Base-by-base conservation (phyloP, 2,113 vertebrate species). In the Phaethon lepturus region DNA sequence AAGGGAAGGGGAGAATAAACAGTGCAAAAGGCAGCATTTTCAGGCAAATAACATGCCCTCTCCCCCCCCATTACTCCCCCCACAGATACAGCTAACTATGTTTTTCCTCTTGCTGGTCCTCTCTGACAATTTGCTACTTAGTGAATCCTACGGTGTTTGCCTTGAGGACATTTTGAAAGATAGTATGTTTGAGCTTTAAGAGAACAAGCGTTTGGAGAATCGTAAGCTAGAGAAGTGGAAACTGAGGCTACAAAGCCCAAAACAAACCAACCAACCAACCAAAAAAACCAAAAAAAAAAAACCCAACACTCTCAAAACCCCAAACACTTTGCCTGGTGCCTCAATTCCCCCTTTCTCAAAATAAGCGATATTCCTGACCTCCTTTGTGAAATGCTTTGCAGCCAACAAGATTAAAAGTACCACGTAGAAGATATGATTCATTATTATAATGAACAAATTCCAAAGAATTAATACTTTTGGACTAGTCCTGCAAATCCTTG, bases 221-320 rank as follows among this genome's bases (percentile, higher is more conserved):
- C 55, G 35, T 25, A 59, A 76, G 33, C 17, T 9, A 42, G 11
- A 24, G 10, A 45, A 45, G 42, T 45, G 17, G 31, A 75, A 58
- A 33, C 40, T 18, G 9, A 29, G 31, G 42, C 31, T 26, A 25
- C 6, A 9, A 31, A 45, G 26, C 35, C 22, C 35, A 35, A 29
- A 67, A 26, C 35, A 78, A 88, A 66, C 12, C 31, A 56, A 8
- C 0, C 31, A 56, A 8, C 0, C 0, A 2, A 9, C 19, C 15
- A 31, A 35, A 52, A 8, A 9, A 26, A 4, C 47, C 16, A 22
- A 47, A 47, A 4, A 66, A 71, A 78, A 35, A 6, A 45, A 45
- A 13, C 13, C 13, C 45, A 45, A 45, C 15, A 45, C 44, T 16
- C 44, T 16, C 44, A 13, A 45, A 15, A 45, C 45, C 3, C 4